Conservation (phyloP, 2,888 invertebrate genomes). For the Drosophila nigritarsus region DNA sequence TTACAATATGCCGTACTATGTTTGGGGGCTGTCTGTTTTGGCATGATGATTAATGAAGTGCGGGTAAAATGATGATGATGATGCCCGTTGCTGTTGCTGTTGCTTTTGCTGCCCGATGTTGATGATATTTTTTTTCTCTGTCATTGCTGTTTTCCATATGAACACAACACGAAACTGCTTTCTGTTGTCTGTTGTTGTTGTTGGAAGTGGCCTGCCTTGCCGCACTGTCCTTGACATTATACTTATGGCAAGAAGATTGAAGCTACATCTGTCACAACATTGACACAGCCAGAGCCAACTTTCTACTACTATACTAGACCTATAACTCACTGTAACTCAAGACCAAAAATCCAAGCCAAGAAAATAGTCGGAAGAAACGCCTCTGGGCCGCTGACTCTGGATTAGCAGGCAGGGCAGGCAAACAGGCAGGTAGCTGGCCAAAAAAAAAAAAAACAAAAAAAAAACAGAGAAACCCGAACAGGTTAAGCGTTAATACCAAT, state of each 20-base stretch:
- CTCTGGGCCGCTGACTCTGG: conserved; percentile 42
- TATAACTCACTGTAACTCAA: conserved; percentile 27
- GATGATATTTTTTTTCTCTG: neutral
- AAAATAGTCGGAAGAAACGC: conserved; percentile 24
- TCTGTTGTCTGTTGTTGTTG: conserved; percentile 37
- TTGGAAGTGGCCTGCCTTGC: conserved; percentile 23
- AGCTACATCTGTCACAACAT: conserved; percentile 50
- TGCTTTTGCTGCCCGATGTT: conserved; percentile 10
- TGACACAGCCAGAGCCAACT: conserved; percentile 44
- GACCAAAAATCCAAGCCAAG: conserved; percentile 7
- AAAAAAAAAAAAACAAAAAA: neutral
- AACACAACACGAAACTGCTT: conserved; percentile 45
- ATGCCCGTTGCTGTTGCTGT: conserved; percentile 24
- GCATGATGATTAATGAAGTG: conserved; percentile 85
- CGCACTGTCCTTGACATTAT: conserved; percentile 57
- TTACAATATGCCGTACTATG: conserved; percentile 13
- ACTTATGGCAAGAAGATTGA: conserved; percentile 14
- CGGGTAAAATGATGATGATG: conserved; percentile 72
- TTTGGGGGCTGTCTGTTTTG: conserved; percentile 76
- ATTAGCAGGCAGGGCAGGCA: conserved; percentile 28
- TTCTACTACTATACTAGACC: conserved; percentile 51
- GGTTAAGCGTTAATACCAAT: conserved; percentile 80
- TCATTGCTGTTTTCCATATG: conserved; percentile 48
- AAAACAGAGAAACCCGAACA: conserved; percentile 50
- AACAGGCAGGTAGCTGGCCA: conserved; percentile 31